These are phyloP conservation scores for Myxocyprinus asiaticus DNA, from an alignment of 2,113 vertebrate species.

Conservation along the genomic window DNA sequence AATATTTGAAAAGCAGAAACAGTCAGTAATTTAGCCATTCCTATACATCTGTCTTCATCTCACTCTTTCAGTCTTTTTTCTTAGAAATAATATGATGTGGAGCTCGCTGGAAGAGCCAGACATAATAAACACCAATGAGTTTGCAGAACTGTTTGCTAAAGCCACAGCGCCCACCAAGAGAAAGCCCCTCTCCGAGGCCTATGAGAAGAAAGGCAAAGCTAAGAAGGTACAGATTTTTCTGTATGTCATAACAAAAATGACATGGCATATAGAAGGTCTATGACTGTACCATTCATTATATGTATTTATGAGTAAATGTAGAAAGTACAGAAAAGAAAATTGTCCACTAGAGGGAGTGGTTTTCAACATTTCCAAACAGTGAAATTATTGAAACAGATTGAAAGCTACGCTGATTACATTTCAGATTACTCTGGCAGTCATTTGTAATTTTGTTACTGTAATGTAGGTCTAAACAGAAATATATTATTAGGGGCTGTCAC, in stretches of 20 bases:
- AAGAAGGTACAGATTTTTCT: constrained; percentile 78
- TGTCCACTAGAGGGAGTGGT: constrained; percentile 21
- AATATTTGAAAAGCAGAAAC: not conserved
- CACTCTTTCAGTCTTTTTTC: constrained; percentile 24
- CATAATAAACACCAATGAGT: constrained; percentile 84
- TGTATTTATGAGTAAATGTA: not conserved
- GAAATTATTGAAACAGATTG: not conserved
- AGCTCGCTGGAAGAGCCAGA: constrained; percentile 85
- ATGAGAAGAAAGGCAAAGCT: constrained; percentile 85
- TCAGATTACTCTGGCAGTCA: too few species aligned
- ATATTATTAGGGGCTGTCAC: too few species aligned
- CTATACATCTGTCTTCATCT: constrained; percentile 30
- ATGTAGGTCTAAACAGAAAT: too few species aligned
- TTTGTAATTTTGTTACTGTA: too few species aligned
- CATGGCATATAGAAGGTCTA: constrained; percentile 50
- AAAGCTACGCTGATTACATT: too few species aligned
- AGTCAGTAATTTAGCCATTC: not conserved
- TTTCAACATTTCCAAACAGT: not conserved
- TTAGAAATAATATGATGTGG: constrained; percentile 81
- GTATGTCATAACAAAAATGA: too few species aligned
- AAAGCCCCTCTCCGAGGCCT: constrained; percentile 88
- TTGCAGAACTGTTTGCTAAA: constrained; percentile 96
- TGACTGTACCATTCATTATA: not conserved
- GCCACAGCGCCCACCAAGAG: constrained; percentile 83
- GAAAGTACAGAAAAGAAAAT: not conserved